Conservation (phyloP, 2,888 invertebrate genomes). For the Arctia plantaginis region DNA sequence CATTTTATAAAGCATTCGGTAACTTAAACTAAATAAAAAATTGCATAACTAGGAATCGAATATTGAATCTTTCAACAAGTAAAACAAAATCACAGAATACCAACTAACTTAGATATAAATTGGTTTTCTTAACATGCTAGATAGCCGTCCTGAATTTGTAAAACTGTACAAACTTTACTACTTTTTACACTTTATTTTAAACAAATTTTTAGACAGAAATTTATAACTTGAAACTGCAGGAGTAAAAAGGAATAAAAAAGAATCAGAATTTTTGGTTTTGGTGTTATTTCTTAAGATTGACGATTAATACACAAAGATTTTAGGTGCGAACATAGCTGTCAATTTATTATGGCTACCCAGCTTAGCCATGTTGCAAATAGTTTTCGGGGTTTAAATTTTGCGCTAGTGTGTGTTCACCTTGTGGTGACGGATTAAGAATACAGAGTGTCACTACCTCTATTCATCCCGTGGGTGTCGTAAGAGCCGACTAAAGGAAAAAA, state of each 20-base stretch:
- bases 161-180: constrained; percentile 35
- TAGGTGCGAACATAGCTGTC: too few species aligned
- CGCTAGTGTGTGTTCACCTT: too few species aligned
- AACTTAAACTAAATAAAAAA: background rate
- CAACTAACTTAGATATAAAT: constrained; percentile 44
- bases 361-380: too few species aligned
- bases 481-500: too few species aligned
- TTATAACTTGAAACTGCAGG: background rate
- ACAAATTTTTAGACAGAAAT: background rate
- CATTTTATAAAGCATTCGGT: background rate
- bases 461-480: too few species aligned
- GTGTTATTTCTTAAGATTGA: too few species aligned
- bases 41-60: background rate
- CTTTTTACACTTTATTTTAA: constrained; percentile 23
- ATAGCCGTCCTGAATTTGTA: constrained; percentile 39
- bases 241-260: background rate
- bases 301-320: too few species aligned
- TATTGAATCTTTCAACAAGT: constrained; percentile 18
- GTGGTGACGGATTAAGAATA: too few species aligned
- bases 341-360: too few species aligned
- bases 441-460: too few species aligned
- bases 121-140: constrained; percentile 31
- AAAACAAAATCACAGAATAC: constrained; percentile 36
- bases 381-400: too few species aligned
- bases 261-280: too few species aligned